Percentiles rank a stretch among this genome's conserved stretches.
phyloP scores from a whole-genome alignment of 1,140 invertebrate species.

The Eriosoma lanigerum region DNA sequence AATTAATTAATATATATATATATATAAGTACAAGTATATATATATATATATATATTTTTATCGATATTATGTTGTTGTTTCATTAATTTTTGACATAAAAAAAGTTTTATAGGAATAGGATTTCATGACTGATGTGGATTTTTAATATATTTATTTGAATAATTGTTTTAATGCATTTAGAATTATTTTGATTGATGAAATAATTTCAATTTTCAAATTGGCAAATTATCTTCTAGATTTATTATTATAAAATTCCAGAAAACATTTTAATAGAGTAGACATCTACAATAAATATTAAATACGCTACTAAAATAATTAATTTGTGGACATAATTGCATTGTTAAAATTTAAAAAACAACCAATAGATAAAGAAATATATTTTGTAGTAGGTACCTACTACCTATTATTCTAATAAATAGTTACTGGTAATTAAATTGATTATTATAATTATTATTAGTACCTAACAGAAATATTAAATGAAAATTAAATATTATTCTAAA shows the following conservation, averaged over 20 bases:
- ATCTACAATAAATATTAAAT: neutral
- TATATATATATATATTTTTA: neutral
- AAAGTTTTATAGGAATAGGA: neutral
- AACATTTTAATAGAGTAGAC: neutral
- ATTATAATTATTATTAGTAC: too few relatives aligned
- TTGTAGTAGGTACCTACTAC: too few relatives aligned
- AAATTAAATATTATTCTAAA: neutral
- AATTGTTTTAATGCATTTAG: too few relatives aligned
- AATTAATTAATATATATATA: too few relatives aligned
- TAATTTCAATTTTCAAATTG: too few relatives aligned
- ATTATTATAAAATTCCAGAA: neutral
- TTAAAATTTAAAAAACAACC: too few relatives aligned
- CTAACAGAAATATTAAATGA: too few relatives aligned
- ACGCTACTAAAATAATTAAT: neutral
- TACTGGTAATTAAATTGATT: too few relatives aligned
- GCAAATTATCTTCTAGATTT: neutral
- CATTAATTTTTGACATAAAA: neutral
- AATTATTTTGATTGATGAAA: too few relatives aligned
- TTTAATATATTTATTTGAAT: neutral
- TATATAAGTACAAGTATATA: neutral
- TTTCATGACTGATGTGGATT: neutral
- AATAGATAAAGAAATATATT: too few relatives aligned
- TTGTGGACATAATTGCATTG: neutral
- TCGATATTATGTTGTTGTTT: conserved; percentile 33
- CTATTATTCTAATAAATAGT: too few relatives aligned